Conservation (phyloP, 2,113 vertebrate genomes). For the Coracopsis vasa region DNA sequence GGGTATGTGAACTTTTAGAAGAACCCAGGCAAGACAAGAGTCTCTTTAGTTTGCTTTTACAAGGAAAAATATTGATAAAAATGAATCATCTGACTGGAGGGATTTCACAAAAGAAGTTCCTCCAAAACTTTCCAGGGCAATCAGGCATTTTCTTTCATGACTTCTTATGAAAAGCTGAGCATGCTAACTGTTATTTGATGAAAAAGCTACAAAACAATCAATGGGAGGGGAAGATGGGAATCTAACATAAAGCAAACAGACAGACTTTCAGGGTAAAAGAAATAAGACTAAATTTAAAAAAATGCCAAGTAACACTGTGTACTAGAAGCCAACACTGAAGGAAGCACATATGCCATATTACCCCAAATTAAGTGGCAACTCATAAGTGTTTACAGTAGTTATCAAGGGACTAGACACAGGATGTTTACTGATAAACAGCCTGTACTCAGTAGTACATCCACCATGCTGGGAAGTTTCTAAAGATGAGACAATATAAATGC, state of each 20-base stretch:
- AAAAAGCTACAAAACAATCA: background rate
- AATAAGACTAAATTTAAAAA: background rate
- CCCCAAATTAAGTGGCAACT: background rate
- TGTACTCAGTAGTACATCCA: background rate
- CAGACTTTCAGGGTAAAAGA: background rate
- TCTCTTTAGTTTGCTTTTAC: background rate
- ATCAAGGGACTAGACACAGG: background rate
- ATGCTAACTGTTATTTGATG: background rate
- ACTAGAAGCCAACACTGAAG: background rate
- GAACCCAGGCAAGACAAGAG: background rate
- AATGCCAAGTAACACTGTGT: background rate
- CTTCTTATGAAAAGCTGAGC: background rate
- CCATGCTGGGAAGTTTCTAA: background rate
- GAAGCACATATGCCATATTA: background rate
- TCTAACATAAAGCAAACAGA: background rate
- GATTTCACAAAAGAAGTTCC: background rate
- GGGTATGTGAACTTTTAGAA: slow-evolving; percentile 22
- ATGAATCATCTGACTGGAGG: background rate
- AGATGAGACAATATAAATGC: background rate
- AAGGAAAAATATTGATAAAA: background rate
- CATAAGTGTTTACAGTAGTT: background rate
- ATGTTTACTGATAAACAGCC: background rate
- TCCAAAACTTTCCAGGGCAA: background rate
- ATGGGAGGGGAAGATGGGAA: background rate
- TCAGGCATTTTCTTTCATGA: background rate